Percentiles rank a stretch among this genome's conserved stretches.
phyloP scores from a whole-genome alignment of 2,888 invertebrate genomes.

The Fragum whitleyi region DNA sequence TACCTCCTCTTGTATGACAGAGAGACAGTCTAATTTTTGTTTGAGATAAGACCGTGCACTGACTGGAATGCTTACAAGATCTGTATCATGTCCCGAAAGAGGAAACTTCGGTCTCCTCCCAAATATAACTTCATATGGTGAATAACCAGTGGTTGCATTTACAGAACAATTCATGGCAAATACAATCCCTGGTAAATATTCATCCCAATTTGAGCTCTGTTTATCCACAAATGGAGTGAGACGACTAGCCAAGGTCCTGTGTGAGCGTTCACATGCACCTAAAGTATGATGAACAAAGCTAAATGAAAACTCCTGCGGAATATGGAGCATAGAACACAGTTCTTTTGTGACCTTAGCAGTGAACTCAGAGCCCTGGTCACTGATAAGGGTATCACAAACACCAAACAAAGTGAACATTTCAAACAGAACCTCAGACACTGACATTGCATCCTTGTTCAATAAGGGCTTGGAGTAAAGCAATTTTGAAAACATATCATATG shows the following conservation, averaged over 20 bases:
- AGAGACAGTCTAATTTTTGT: slow-evolving; percentile 24
- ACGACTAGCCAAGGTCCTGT: slow-evolving; percentile 41
- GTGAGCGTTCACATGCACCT: slow-evolving; percentile 54
- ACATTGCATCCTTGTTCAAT: slow-evolving; percentile 51
- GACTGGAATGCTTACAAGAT: slow-evolving; percentile 37
- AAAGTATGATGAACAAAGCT: slow-evolving; percentile 59
- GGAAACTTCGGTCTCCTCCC: slow-evolving; percentile 51
- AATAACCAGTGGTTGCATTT: slow-evolving; percentile 42
- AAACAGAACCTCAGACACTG: slow-evolving; percentile 44
- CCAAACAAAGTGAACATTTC: slow-evolving; percentile 50
- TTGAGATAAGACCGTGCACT: slow-evolving; percentile 32
- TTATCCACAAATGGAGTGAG: slow-evolving; percentile 50
- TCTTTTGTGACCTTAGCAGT: slow-evolving; percentile 49
- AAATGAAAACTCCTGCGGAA: slow-evolving; percentile 55
- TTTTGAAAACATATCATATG: slow-evolving; percentile 55
- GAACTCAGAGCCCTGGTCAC: no score
- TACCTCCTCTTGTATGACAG: slow-evolving; percentile 30
- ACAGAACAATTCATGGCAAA: slow-evolving; percentile 53
- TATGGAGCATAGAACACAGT: slow-evolving; percentile 45
- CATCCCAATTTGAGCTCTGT: slow-evolving; percentile 41
- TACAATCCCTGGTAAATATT: slow-evolving; percentile 28
- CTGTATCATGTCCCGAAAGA: slow-evolving; percentile 24
- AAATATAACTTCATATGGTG: slow-evolving; percentile 53
- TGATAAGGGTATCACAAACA: slow-evolving; percentile 53
- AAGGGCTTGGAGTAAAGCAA: slow-evolving; percentile 46